These are phyloP conservation scores for Amphipyra berbera DNA, from an alignment of 2,888 invertebrate species.

Conservation along the genomic window DNA sequence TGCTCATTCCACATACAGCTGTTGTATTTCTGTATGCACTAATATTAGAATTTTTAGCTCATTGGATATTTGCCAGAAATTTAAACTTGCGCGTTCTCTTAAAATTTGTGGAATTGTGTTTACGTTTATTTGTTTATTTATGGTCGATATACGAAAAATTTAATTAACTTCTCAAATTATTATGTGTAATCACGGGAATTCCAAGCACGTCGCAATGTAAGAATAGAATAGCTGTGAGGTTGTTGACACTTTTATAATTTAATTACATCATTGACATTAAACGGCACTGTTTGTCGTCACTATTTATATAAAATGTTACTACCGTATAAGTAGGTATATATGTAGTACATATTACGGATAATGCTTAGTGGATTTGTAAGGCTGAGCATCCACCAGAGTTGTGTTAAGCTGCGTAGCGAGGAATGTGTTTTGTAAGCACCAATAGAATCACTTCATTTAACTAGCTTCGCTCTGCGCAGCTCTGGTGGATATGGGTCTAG, in stretches of 20 bases:
- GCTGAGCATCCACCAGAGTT: too few species aligned
- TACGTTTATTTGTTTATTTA: conserved; percentile 49
- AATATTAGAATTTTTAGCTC: conserved; percentile 87
- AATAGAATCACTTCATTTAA: too few species aligned
- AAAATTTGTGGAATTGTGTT: conserved; percentile 69
- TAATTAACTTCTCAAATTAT: conserved; percentile 11
- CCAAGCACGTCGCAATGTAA: conserved; percentile 13
- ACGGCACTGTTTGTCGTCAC: conserved; percentile 19
- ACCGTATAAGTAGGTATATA: too few species aligned
- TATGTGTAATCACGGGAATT: conserved; percentile 12
- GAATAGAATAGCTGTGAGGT: conserved; percentile 42
- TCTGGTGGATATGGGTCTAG: too few species aligned
- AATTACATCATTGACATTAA: conserved; percentile 46
- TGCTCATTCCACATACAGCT: conserved; percentile 80
- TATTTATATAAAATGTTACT: conserved; percentile 12
- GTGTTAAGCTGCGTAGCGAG: too few species aligned
- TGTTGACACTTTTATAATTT: conserved; percentile 40
- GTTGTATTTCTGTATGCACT: conserved; percentile 84
- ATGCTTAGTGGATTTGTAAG: not conserved
- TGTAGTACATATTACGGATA: conserved; percentile 14
- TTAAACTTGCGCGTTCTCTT: conserved; percentile 76
- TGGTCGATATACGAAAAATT: conserved; percentile 26
- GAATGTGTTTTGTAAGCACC: too few species aligned
- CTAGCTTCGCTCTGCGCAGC: too few species aligned
- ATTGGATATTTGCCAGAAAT: conserved; percentile 82